Conservation (phyloP, 1,140 invertebrate species). For the Ostrea edulis region DNA sequence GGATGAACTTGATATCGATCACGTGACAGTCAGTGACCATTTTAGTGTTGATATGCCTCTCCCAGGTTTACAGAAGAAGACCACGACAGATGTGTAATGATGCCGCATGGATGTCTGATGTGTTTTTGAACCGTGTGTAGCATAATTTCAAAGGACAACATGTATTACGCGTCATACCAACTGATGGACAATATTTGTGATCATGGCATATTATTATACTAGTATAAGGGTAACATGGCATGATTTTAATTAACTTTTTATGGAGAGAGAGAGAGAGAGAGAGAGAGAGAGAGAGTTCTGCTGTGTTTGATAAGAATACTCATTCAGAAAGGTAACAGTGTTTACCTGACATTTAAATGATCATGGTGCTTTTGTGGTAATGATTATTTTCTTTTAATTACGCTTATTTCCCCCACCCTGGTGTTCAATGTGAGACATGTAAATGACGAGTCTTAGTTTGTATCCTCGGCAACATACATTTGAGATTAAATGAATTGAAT, state of each 20-base stretch:
- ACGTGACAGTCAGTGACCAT: slow-evolving; percentile 79
- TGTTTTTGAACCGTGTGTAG: background rate
- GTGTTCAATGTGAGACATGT: background rate
- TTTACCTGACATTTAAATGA: background rate
- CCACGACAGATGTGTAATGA: slow-evolving; percentile 40
- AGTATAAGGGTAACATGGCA: background rate
- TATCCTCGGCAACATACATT: background rate
- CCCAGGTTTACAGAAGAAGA: slow-evolving; percentile 68
- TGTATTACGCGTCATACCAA: background rate
- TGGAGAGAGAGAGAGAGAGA: slow-evolving; percentile 33
- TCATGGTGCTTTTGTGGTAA: background rate
- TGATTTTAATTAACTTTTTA: no score
- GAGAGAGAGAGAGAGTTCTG: background rate
- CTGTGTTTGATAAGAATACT: background rate
- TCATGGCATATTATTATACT: background rate
- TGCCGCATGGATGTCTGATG: background rate
- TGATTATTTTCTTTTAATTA: background rate
- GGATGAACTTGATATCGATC: slow-evolving; percentile 87
- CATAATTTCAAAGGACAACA: background rate
- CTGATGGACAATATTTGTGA: background rate
- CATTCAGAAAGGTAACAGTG: background rate
- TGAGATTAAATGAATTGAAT: background rate
- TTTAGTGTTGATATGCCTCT: slow-evolving; percentile 75
- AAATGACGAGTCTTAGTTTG: background rate
- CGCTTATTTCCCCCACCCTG: background rate